phyloP scores from a whole-genome alignment of 2,113 vertebrate species.

The Nestor notabilis region DNA sequence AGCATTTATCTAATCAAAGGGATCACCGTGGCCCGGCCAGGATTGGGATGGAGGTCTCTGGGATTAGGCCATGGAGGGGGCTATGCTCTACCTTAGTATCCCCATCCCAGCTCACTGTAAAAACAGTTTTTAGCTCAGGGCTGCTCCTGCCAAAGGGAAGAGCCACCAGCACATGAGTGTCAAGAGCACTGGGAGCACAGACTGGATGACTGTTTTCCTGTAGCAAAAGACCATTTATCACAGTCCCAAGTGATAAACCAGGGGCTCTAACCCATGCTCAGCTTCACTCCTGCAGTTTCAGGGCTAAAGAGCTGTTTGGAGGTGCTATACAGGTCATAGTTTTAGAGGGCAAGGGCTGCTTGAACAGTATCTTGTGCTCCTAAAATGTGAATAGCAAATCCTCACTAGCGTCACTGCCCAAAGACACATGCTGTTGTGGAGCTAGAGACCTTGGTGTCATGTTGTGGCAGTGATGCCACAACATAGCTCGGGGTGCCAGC shows the following conservation, averaged over 20 bases:
- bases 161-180: neutral
- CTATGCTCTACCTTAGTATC: neutral
- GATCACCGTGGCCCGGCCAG: neutral
- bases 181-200: neutral
- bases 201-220: neutral
- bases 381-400: neutral
- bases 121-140: neutral
- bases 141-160: neutral
- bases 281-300: neutral
- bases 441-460: neutral
- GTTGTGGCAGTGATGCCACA: neutral
- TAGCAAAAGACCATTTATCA: neutral
- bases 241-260: neutral
- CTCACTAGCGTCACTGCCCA: neutral
- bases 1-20: constrained; percentile 74
- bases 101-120: neutral
- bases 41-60: neutral
- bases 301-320: neutral
- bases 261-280: neutral
- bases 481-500: neutral
- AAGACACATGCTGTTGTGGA: neutral
- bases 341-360: neutral
- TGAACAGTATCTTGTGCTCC: neutral
- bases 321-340: neutral
- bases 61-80: neutral